Conservation (phyloP, 2,888 invertebrate species). For the Yponomeuta plumbellus region DNA sequence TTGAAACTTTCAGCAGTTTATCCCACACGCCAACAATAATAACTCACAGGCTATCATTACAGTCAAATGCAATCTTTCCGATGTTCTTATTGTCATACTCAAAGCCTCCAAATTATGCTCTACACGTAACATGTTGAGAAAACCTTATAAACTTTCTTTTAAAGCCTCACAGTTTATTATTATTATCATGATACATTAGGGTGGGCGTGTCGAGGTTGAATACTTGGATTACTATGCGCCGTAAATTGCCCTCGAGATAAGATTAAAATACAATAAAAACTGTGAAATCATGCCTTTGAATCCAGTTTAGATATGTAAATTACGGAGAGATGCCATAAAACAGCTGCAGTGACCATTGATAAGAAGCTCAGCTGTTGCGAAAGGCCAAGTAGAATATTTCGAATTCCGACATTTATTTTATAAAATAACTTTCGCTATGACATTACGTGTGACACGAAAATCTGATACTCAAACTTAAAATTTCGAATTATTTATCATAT, state of each 20-base stretch:
- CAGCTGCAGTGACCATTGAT: background rate
- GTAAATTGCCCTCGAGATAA: conserved; percentile 5
- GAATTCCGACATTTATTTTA: too few relatives aligned
- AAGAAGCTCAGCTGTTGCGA: background rate
- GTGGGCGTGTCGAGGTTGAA: conserved; percentile 4
- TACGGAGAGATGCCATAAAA: background rate
- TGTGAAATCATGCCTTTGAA: background rate
- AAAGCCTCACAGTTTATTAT: background rate
- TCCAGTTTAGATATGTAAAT: background rate
- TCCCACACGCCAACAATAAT: background rate
- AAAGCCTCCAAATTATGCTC: background rate
- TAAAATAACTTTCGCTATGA: too few relatives aligned
- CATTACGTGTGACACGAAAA: too few relatives aligned
- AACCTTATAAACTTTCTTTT: background rate
- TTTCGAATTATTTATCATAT: too few relatives aligned
- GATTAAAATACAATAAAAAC: conserved; percentile 4
- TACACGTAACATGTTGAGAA: background rate
- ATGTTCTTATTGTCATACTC: background rate
- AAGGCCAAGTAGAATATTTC: too few relatives aligned
- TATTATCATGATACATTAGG: background rate
- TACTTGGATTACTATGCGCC: background rate
- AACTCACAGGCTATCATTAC: background rate
- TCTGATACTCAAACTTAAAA: too few relatives aligned
- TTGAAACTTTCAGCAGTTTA: background rate
- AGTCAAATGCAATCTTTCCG: background rate